Evolutionary conservation across 2,888 invertebrate species (phyloP).

Genomic region (Ecliptopera silaceata): DNA sequence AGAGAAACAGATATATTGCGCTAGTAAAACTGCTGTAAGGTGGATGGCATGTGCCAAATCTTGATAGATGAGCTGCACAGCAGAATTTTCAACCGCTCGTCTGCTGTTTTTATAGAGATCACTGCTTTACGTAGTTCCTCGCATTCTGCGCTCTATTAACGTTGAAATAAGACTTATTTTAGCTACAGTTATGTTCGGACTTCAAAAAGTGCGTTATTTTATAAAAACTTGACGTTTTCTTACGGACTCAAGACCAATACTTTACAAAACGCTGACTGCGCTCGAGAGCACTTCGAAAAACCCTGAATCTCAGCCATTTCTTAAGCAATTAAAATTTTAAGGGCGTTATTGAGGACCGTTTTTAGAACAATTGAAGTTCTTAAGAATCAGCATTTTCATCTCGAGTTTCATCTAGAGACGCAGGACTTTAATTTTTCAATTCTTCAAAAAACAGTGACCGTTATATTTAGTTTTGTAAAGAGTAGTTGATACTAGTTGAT

Average conservation of each 20-base stretch:
- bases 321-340: slow-evolving; percentile 19
- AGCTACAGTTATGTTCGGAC: too few relatives aligned
- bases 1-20: too few relatives aligned
- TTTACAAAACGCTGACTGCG: slow-evolving; percentile 21
- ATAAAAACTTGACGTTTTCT: slow-evolving; percentile 1
- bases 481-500: too few relatives aligned
- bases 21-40: too few relatives aligned
- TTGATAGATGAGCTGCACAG: too few relatives aligned
- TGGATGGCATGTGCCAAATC: too few relatives aligned
- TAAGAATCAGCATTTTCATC: slow-evolving; percentile 12
- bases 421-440: neutral
- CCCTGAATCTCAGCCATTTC: slow-evolving; percentile 15
- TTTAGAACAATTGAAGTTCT: slow-evolving; percentile 12
- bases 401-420: neutral
- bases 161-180: too few relatives aligned
- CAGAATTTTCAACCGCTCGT: too few relatives aligned
- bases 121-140: too few relatives aligned
- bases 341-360: slow-evolving; percentile 2
- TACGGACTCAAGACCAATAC: slow-evolving; percentile 10
- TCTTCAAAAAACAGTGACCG: neutral
- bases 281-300: slow-evolving; percentile 15
- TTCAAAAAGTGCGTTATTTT: neutral
- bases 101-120: too few relatives aligned
- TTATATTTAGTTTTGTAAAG: neutral
- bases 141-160: too few relatives aligned